Conservation (phyloP, 1,140 invertebrate species). For the Lysiphlebus fabarum region DNA sequence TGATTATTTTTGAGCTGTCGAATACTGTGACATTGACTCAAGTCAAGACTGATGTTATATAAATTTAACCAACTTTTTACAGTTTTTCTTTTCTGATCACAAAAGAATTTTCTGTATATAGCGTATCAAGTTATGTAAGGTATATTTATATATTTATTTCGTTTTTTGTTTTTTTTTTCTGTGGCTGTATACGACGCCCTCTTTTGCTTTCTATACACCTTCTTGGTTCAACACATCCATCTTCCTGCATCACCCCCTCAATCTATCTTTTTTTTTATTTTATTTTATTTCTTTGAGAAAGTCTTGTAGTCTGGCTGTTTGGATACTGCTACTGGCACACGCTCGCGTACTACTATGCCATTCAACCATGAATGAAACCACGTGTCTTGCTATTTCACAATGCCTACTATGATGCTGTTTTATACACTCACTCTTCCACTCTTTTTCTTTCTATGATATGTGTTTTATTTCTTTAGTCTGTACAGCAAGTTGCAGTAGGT, state of each 20-base stretch:
- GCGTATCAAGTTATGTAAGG: no score
- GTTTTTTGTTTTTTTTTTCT: no score
- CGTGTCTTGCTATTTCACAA: conserved; percentile 24
- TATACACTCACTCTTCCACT: conserved; percentile 5
- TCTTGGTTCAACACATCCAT: conserved; percentile 16
- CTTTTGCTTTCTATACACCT: conserved; percentile 21
- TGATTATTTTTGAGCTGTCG: no score
- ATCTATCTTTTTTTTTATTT: conserved; percentile 21
- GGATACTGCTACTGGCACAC: conserved; percentile 20
- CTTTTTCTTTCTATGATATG: conserved; percentile 7
- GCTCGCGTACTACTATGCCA: conserved; percentile 26
- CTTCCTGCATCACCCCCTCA: conserved; percentile 2
- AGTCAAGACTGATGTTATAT: no score
- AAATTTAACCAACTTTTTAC: no score
- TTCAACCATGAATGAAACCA: conserved; percentile 37
- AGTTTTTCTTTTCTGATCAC: no score
- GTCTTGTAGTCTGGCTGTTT: no score
- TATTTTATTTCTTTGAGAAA: conserved; percentile 15
- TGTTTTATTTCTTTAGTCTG: no score
- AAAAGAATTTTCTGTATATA: no score
- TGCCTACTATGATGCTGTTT: conserved; percentile 6
- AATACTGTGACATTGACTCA: no score
- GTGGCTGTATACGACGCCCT: conserved; percentile 7
- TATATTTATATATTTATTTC: no score
- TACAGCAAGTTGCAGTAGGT: no score